A percentile compares a stretch with the other conserved stretches of the same genome.
phyloP scores from a whole-genome alignment of 2,113 vertebrate species.

The Psittacara wagleri region DNA sequence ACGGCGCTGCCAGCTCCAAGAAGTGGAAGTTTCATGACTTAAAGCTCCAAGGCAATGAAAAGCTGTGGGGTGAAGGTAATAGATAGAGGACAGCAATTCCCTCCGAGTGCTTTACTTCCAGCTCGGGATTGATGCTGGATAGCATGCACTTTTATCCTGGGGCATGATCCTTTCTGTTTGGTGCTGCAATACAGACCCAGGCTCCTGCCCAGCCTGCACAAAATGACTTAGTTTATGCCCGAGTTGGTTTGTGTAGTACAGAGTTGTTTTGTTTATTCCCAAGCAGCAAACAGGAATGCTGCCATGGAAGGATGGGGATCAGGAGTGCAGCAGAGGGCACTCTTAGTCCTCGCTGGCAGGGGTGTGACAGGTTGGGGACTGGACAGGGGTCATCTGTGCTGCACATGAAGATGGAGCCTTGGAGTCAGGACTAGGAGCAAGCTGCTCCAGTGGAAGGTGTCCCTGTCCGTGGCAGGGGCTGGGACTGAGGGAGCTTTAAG shows the following conservation, averaged over 20 bases:
- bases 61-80: not conserved
- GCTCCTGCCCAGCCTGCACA: not conserved
- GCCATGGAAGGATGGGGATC: not conserved
- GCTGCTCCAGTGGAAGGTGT: not conserved
- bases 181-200: not conserved
- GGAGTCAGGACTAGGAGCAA: not conserved
- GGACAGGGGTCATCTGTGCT: not conserved
- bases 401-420: not conserved
- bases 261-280: not conserved
- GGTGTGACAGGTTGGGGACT: not conserved
- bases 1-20: not conserved
- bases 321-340: slow-evolving; percentile 45
- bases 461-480: not conserved
- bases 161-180: not conserved
- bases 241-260: not conserved
- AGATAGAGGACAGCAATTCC: not conserved
- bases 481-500: not conserved
- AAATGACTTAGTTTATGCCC: not conserved
- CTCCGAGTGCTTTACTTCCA: fast-evolving
- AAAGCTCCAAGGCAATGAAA: not conserved
- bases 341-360: not conserved
- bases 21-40: not conserved
- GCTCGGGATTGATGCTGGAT: not conserved
- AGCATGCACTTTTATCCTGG: not conserved
- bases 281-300: not conserved